phyloP scores from a whole-genome alignment of 2,888 invertebrate genomes.

The Allolobophora icterica region DNA sequence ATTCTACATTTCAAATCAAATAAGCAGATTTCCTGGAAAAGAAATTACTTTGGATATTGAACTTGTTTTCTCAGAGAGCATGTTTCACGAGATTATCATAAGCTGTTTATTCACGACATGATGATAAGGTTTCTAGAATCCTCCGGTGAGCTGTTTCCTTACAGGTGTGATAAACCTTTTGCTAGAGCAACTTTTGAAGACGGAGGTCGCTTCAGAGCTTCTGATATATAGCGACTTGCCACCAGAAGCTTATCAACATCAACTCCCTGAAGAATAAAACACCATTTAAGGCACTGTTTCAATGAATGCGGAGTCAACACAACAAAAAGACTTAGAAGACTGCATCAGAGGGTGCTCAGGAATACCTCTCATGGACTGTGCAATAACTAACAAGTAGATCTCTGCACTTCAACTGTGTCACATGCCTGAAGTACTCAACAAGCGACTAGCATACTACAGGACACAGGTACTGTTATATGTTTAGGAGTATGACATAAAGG shows the following conservation, averaged over 20 bases:
- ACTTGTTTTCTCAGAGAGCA: neutral
- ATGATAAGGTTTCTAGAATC: neutral
- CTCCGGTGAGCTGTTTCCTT: neutral
- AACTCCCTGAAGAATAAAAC: conserved; percentile 68
- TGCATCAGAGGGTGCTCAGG: neutral
- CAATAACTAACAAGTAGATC: neutral
- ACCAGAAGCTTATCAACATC: conserved; percentile 80
- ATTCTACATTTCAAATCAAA: neutral
- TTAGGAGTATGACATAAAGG: too few relatives aligned
- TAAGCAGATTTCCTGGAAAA: neutral
- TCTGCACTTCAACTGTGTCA: neutral
- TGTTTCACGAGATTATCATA: neutral
- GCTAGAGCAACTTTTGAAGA: conserved; percentile 62
- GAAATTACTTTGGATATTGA: neutral
- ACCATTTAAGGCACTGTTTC: neutral
- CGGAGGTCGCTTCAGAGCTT: conserved; percentile 72
- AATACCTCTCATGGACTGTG: neutral
- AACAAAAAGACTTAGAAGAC: neutral
- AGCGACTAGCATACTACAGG: neutral
- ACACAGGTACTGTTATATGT: neutral
- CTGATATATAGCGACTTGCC: conserved; percentile 83
- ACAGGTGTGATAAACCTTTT: conserved; percentile 5
- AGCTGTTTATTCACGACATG: neutral
- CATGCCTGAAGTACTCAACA: neutral
- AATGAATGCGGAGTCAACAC: conserved; percentile 30